phyloP scores from a whole-genome alignment of 2,797 vertebrate genomes.

The Pipistrellus nathusii region DNA sequence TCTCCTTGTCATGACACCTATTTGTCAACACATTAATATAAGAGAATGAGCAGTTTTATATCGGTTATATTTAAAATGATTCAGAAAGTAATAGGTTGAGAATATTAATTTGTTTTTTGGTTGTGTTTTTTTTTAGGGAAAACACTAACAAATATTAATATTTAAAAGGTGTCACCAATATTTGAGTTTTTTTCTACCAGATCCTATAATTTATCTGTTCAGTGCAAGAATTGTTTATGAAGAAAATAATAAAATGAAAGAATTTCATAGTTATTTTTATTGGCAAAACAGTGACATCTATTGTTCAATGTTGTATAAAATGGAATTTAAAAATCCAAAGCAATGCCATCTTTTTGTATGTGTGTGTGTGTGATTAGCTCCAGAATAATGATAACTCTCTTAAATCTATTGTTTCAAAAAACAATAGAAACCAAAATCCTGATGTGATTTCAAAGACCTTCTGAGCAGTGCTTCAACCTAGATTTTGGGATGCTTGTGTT shows the following conservation, averaged over 20 bases:
- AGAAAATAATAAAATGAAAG: slow-evolving; percentile 80
- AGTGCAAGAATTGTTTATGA: slow-evolving; percentile 73
- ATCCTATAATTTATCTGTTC: slow-evolving; percentile 67
- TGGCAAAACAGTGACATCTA: slow-evolving; percentile 88
- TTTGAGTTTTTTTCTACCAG: slow-evolving; percentile 63
- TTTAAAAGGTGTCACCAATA: slow-evolving; percentile 33
- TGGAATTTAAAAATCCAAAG: slow-evolving; percentile 67
- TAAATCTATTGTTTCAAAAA: slow-evolving; percentile 26
- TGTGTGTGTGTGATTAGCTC: background rate
- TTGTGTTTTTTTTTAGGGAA: slow-evolving; percentile 8
- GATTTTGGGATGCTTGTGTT: background rate
- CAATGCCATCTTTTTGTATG: background rate
- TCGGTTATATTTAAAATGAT: slow-evolving; percentile 49
- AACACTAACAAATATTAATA: slow-evolving; percentile 59
- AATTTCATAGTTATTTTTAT: slow-evolving; percentile 75
- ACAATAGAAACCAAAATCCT: slow-evolving; percentile 5
- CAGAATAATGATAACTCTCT: background rate
- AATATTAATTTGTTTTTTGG: slow-evolving; percentile 17
- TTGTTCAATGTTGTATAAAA: slow-evolving; percentile 83
- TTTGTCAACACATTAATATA: slow-evolving; percentile 50
- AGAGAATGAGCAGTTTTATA: slow-evolving; percentile 56
- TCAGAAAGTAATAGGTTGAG: slow-evolving; percentile 60
- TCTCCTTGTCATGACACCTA: slow-evolving; percentile 9
- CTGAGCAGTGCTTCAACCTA: background rate
- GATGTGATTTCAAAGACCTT: slow-evolving; percentile 56